These are phyloP conservation scores for Crossoptilon crossoptilon DNA, from an alignment of 2,797 vertebrate species.

Conservation along the genomic window DNA sequence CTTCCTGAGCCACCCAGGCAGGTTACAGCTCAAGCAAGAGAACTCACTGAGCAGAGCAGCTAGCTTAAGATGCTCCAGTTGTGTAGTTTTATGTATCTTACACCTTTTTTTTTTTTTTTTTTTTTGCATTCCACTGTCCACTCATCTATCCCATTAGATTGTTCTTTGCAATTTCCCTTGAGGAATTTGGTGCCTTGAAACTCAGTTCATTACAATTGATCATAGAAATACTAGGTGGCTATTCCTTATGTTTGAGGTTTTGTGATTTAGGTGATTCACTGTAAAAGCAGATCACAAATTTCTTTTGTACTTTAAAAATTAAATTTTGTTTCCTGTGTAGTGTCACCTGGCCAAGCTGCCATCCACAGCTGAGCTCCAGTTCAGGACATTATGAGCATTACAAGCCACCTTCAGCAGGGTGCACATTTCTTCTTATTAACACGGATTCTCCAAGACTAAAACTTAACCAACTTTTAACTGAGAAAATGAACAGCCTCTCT, in stretches of 20 bases:
- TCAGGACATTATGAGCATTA: background rate
- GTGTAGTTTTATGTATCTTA: accelerated
- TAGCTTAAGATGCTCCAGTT: background rate
- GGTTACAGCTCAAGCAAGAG: background rate
- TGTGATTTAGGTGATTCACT: background rate
- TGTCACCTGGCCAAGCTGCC: background rate
- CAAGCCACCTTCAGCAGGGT: background rate
- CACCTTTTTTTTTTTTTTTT: background rate
- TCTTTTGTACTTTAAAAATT: constrained; percentile 21
- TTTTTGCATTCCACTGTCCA: background rate
- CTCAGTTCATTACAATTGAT: background rate
- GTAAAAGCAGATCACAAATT: background rate
- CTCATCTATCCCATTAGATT: background rate
- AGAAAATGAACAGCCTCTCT: background rate
- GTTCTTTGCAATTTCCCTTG: background rate
- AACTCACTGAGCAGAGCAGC: background rate
- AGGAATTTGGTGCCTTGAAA: background rate
- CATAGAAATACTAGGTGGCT: background rate
- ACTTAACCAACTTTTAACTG: background rate
- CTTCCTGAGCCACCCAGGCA: background rate
- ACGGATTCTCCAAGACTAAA: background rate
- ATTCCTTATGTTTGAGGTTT: background rate
- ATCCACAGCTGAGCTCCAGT: background rate
- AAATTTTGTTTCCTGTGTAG: background rate
- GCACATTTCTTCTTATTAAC: constrained; percentile 9